These are phyloP conservation scores for Anguilla pacifica DNA, from an alignment of 2,797 vertebrate genomes.

Conservation along the genomic window DNA sequence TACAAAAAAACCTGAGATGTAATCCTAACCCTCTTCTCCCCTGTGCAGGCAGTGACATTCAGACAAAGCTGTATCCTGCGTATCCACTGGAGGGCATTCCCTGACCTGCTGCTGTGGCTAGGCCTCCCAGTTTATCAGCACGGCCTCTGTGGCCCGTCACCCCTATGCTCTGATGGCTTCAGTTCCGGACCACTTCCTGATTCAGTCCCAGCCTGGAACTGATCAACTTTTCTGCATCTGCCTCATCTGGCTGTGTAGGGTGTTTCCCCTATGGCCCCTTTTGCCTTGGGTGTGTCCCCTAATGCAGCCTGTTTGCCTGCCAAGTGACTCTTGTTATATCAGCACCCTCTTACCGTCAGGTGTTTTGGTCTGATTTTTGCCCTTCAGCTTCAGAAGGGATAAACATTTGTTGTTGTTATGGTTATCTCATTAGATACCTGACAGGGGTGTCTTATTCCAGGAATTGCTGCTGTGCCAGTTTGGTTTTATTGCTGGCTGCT, in stretches of 20 bases:
- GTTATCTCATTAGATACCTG: no score
- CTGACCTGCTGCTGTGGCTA: background rate
- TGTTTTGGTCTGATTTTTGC: no score
- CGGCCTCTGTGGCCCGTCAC: background rate
- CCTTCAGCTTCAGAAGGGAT: no score
- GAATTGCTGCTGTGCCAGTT: no score
- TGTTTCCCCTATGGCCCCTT: background rate
- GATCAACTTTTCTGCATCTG: background rate
- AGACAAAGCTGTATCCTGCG: background rate
- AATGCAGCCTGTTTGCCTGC: background rate
- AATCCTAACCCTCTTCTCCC: background rate
- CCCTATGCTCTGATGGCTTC: background rate
- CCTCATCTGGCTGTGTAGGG: background rate
- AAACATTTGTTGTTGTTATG: no score
- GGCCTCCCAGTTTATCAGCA: background rate
- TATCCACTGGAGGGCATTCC: slow-evolving; percentile 13
- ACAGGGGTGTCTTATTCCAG: no score
- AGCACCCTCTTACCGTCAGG: background rate
- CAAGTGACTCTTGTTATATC: background rate
- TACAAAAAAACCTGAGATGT: background rate
- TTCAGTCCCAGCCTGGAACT: background rate
- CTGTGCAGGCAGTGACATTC: background rate
- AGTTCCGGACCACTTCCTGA: background rate
- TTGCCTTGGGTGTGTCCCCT: background rate
- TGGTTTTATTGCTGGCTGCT: no score